Conservation (phyloP, 92 coral and sea anemone species). For the Phenganax stokvisi region DNA sequence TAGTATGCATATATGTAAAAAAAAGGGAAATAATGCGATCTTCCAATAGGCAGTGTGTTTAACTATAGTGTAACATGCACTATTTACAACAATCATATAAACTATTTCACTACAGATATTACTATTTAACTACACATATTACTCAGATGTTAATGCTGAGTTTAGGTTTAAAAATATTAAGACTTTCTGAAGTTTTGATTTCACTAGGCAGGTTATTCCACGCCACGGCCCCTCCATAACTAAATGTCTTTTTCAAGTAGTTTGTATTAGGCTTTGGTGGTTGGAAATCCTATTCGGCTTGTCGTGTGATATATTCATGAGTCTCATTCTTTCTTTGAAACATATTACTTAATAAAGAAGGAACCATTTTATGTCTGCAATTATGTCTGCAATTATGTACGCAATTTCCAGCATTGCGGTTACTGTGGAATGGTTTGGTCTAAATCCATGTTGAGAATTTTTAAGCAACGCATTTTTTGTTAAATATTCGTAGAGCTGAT, state of each 20-base stretch:
- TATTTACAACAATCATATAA: too few relatives aligned
- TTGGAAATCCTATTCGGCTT: not conserved
- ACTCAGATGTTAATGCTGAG: not conserved
- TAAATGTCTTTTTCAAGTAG: not conserved
- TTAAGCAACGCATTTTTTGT: not conserved
- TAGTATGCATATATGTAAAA: too few relatives aligned
- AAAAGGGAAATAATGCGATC: too few relatives aligned
- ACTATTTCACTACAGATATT: too few relatives aligned
- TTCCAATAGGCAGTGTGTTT: too few relatives aligned
- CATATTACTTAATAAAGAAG: too few relatives aligned
- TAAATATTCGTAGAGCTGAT: not conserved
- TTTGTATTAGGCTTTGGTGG: conserved; percentile 1
- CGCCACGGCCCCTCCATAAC: not conserved
- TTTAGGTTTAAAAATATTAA: not conserved
- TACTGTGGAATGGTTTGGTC: conserved; percentile 3
- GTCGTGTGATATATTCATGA: not conserved
- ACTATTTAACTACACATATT: too few relatives aligned
- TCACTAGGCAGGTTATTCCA: not conserved
- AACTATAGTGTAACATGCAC: too few relatives aligned
- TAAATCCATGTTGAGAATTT: conserved; percentile 1
- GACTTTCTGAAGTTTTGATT: not conserved
- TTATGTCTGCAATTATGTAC: too few relatives aligned
- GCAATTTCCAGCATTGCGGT: conserved; percentile 1
- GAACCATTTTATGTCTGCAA: too few relatives aligned
- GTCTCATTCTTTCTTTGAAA: too few relatives aligned